A percentile compares a stretch with the other conserved stretches of the same genome.
Conservation (phyloP, 2,113 vertebrate genomes). For the Manacus vitellinus region DNA sequence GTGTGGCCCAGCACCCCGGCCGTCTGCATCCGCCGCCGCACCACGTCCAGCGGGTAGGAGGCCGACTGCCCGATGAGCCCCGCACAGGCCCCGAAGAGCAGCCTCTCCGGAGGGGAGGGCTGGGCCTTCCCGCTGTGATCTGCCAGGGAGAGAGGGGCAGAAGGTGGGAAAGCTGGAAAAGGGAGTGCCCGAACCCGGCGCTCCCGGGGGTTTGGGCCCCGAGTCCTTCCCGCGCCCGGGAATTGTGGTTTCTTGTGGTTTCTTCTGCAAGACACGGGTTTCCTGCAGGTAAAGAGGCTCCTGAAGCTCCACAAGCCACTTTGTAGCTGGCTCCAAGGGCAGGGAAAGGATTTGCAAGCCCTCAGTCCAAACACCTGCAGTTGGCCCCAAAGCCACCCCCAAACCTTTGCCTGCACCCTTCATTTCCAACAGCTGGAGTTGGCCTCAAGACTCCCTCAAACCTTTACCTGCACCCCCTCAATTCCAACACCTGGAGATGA, state of each 20-base stretch:
- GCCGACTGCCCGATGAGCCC: constrained; percentile 93
- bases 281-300: not conserved
- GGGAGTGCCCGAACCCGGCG: no score
- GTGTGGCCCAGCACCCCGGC: constrained; percentile 89
- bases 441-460: no score
- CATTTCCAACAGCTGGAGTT: no score
- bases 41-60: constrained; percentile 96
- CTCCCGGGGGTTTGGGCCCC: not conserved
- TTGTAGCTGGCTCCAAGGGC: not conserved
- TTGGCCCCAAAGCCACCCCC: no score
- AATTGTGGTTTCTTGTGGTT: not conserved
- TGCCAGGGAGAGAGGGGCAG: constrained; percentile 23
- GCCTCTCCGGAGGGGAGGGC: constrained; percentile 87
- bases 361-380: no score
- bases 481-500: not conserved
- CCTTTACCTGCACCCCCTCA: not conserved
- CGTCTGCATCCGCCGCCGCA: constrained; percentile 96
- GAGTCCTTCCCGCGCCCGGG: not conserved
- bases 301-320: not conserved
- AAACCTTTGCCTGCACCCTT: no score
- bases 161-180: not conserved
- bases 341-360: no score
- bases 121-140: constrained; percentile 84
- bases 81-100: constrained; percentile 91
- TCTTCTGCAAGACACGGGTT: not conserved